These are phyloP conservation scores for Rhagologus leucostigma DNA, from an alignment of 2,113 vertebrate genomes.

Conservation along the genomic window DNA sequence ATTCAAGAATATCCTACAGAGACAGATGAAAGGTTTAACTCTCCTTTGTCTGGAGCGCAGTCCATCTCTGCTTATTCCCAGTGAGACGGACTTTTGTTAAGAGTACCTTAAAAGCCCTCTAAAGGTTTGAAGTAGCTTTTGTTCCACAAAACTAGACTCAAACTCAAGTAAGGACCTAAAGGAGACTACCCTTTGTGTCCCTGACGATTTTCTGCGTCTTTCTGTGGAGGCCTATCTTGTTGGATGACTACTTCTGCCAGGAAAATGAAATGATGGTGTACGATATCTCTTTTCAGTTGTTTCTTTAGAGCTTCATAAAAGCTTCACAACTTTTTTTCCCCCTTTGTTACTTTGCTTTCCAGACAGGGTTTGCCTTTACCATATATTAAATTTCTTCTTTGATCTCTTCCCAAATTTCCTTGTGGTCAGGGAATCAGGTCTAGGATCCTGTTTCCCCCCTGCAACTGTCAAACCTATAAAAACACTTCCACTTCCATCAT, in stretches of 20 bases:
- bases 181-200: background rate
- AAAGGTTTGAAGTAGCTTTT: background rate
- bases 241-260: background rate
- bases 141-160: background rate
- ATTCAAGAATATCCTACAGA: background rate
- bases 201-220: background rate
- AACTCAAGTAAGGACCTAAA: background rate
- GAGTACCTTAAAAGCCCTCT: background rate
- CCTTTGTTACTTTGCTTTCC: background rate
- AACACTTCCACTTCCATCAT: background rate
- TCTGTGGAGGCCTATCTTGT: background rate
- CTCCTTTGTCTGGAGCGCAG: background rate
- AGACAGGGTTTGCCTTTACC: background rate
- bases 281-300: background rate
- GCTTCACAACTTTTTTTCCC: background rate
- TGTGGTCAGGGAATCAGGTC: background rate
- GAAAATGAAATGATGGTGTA: background rate
- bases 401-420: background rate
- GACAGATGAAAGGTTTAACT: background rate
- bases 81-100: background rate
- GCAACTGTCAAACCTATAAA: background rate
- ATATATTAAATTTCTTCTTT: background rate
- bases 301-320: background rate
- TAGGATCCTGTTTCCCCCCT: background rate
- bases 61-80: background rate